phyloP scores from a whole-genome alignment of 2,113 vertebrate genomes.

The Pangasianodon gigas region DNA sequence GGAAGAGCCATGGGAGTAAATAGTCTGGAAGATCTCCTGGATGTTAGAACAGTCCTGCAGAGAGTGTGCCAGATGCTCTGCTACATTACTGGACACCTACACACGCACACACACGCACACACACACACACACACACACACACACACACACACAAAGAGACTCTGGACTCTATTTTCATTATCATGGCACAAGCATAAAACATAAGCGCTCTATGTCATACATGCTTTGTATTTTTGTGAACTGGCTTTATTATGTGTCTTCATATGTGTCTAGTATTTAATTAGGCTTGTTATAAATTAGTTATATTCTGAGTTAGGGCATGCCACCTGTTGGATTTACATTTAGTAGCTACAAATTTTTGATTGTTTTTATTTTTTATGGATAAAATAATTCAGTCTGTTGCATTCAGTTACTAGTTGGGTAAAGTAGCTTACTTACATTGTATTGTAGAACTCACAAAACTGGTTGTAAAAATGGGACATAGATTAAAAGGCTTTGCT shows the following conservation, averaged over 20 bases:
- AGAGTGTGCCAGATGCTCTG: conserved; percentile 85
- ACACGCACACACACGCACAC: no score
- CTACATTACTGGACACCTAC: conserved; percentile 85
- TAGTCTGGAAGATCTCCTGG: conserved; percentile 88
- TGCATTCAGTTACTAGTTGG: neutral
- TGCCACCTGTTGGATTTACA: neutral
- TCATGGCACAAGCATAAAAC: neutral
- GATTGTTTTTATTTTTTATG: neutral
- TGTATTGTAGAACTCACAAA: no score
- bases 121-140: conserved; percentile 14
- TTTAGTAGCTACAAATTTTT: neutral
- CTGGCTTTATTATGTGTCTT: neutral
- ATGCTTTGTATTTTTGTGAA: neutral
- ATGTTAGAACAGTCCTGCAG: conserved; percentile 89
- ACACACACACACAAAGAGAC: neutral
- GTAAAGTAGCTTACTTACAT: neutral
- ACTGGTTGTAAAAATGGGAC: no score
- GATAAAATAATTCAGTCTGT: neutral
- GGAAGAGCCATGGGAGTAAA: conserved; percentile 86
- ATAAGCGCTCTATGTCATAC: neutral
- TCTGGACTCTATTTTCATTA: neutral
- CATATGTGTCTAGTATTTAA: neutral
- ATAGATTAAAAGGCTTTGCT: neutral
- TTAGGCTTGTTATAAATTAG: neutral
- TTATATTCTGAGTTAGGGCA: no score